phyloP scores from a whole-genome alignment of 2,113 vertebrate species.

The Proterorhinus semilunaris region DNA sequence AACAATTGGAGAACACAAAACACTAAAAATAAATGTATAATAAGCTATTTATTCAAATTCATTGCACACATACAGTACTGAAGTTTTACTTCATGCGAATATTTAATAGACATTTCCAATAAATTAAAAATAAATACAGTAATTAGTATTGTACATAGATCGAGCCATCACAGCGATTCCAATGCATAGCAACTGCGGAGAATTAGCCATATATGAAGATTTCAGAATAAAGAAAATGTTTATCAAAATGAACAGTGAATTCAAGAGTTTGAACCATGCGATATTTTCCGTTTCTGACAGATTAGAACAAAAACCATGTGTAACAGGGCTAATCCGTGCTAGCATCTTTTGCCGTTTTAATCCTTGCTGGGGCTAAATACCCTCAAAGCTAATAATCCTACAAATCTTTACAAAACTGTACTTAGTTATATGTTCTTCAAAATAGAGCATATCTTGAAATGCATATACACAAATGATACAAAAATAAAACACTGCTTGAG shows the following conservation, averaged over 20 bases:
- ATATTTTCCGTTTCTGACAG: constrained; percentile 21
- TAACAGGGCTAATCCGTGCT: constrained; percentile 42
- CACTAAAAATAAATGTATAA: constrained; percentile 30
- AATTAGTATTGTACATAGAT: constrained; percentile 55
- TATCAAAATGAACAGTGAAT: not conserved
- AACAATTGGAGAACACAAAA: not conserved
- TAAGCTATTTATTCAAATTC: constrained; percentile 74
- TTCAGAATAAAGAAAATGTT: constrained; percentile 36
- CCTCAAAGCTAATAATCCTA: constrained; percentile 2
- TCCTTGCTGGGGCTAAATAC: constrained; percentile 24
- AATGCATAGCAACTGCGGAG: constrained; percentile 71
- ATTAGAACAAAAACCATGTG: constrained; percentile 44
- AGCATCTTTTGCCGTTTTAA: constrained; percentile 22
- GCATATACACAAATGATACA: constrained; percentile 68
- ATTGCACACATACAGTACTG: constrained; percentile 63
- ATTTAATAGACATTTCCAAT: constrained; percentile 60
- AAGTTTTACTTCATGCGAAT: constrained; percentile 58
- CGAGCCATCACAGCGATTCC: constrained; percentile 57
- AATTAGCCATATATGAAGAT: constrained; percentile 57
- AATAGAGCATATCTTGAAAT: constrained; percentile 56
- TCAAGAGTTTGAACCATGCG: not conserved
- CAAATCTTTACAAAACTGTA: constrained; percentile 37
- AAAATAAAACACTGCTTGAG: constrained; percentile 62
- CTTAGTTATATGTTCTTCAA: constrained; percentile 39
- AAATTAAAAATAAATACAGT: constrained; percentile 69